Conservation (phyloP, 2,113 vertebrate genomes). For the Gnathonemus longibarbis region DNA sequence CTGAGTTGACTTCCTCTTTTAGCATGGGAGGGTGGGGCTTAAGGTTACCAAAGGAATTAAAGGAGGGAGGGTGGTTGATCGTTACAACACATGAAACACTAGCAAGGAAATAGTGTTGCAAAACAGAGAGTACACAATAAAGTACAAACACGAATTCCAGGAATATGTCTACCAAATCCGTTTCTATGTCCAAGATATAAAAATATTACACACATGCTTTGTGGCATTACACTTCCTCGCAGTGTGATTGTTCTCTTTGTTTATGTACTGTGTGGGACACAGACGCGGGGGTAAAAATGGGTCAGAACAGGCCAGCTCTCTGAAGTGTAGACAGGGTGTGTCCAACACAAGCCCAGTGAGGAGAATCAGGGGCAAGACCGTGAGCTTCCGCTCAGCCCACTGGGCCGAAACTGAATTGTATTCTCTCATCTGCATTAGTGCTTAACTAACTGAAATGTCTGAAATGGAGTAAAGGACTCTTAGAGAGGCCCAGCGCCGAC, state of each 20-base stretch:
- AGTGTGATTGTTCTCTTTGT: neutral
- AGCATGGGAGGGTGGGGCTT: neutral
- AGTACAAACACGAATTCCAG: neutral
- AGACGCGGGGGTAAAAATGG: neutral
- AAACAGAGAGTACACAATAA: neutral
- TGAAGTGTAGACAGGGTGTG: neutral
- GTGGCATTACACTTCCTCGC: neutral
- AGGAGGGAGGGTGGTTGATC: neutral
- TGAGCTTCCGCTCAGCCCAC: conserved; percentile 8
- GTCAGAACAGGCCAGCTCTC: neutral
- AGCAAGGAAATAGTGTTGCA: conserved; percentile 5
- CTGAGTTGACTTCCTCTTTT: conserved; percentile 30
- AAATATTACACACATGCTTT: neutral
- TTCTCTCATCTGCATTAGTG: conserved; percentile 13
- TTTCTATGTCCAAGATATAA: neutral
- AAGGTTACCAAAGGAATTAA: neutral
- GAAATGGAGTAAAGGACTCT: neutral
- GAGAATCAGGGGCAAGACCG: neutral
- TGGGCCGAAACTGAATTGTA: neutral
- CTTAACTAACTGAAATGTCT: conserved; percentile 18
- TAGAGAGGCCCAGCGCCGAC: neutral
- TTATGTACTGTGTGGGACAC: neutral
- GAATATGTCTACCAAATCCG: neutral
- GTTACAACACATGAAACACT: conserved; percentile 17
- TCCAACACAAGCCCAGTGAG: neutral